These are phyloP conservation scores for Limnothrissa miodon DNA, from an alignment of 2,113 vertebrate species.

Conservation along the genomic window DNA sequence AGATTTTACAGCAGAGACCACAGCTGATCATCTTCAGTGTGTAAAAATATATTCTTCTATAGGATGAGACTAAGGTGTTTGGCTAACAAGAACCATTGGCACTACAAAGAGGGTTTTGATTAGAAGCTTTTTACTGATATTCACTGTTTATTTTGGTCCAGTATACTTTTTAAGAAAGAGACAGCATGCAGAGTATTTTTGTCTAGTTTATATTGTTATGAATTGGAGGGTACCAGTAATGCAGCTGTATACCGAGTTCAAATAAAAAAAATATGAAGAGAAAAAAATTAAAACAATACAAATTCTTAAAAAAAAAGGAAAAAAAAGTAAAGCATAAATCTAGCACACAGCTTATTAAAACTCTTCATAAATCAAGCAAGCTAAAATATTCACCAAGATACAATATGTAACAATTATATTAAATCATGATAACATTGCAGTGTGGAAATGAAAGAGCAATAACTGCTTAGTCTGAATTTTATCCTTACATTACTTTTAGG, in stretches of 20 bases:
- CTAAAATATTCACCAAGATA: constrained; percentile 23
- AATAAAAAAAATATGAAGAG: constrained; percentile 54
- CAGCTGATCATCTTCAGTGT: neutral
- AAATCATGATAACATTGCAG: constrained; percentile 49
- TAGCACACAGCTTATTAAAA: constrained; percentile 18
- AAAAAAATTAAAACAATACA: constrained; percentile 55
- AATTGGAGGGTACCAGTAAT: constrained; percentile 70
- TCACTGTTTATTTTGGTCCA: constrained; percentile 1
- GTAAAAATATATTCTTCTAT: neutral
- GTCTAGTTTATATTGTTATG: constrained; percentile 72
- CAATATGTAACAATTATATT: constrained; percentile 1
- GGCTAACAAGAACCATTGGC: neutral
- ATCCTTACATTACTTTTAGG: constrained; percentile 47
- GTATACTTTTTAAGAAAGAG: constrained; percentile 23
- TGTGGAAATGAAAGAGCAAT: constrained; percentile 53
- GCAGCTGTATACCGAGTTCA: constrained; percentile 71
- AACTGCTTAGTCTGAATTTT: constrained; percentile 66
- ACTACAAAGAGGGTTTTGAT: neutral
- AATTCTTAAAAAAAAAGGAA: constrained; percentile 38
- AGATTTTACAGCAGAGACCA: neutral
- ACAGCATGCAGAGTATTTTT: constrained; percentile 41
- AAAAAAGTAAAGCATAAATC: constrained; percentile 23
- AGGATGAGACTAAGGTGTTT: neutral
- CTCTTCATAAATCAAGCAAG: constrained; percentile 21
- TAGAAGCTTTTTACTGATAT: neutral